Evolutionary conservation across 2,797 vertebrate genomes (phyloP), one percentile per base, ranked within the genome.

Genomic region (Microhierax caerulescens): DNA sequence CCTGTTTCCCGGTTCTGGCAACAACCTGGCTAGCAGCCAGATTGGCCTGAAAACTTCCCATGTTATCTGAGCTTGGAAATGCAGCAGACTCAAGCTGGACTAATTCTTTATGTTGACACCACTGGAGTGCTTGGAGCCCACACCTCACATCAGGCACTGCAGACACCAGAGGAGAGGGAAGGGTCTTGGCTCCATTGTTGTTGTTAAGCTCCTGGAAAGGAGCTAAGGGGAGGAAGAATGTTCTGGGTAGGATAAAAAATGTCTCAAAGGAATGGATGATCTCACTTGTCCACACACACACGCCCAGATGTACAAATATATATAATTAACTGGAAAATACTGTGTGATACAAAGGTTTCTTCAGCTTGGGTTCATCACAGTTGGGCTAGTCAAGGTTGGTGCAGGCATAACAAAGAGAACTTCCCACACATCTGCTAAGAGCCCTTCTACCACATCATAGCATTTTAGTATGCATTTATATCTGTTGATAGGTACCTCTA

Each of bases 261-360:
- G 45, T 90, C 95, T 95, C 72, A 77, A 73, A 94, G 94, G 94
- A 94, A 94, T 80, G 88, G 93, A 96, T 97, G 97, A 97, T 95
- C 94, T 97, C 95, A 97, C 80, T 95, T 93, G 83, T 97, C 91
- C 90, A 93, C 84, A 94, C 63, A 88, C 56, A 95, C 96, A 92
- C 93, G 1, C 93, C 83, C 88, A 89, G 88, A 95, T 87, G 78
- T 93, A 92, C 78, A 96, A 97, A 97, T 96, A 94, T 89, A 95
- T 96, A 85, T 96, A 95, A 96, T 95, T 93, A 97, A 91, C 86
- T 95, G 92, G 86, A 93, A 96, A 95, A 95, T 89, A 95, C 51
- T 92, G 45, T 91, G 86, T 68, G 77, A 88, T 91, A 87, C 86
- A 96, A 93, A 95, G 88, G 80, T 89, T 96, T 95, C 74, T 95